Base-by-base conservation (phyloP, 1,140 invertebrate genomes). In the Heliconius congener region DNA sequence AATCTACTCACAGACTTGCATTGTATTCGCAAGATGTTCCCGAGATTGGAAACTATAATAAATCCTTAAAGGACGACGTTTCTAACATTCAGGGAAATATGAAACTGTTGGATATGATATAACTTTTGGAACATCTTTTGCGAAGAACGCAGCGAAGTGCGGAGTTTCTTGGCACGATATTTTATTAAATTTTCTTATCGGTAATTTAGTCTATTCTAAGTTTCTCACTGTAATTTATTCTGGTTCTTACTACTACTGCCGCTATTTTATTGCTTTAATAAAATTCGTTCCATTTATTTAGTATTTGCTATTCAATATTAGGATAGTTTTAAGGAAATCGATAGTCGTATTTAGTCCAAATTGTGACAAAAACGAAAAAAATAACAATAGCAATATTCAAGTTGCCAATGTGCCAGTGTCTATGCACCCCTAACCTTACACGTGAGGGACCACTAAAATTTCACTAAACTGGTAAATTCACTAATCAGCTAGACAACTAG, bases 391-490 rank as follows among this genome's bases (percentile, higher is more conserved):
- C 11, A 66, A 84, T 78, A 80, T 30, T 85, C 85, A 87, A 90
- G 90, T 91, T 93, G 91, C 82, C 90, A 90, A 90, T 91, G 89
- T 85, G 88, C 87, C 87, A 85, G 86, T 84, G 73, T 84, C 85
- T 85, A 88, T 85, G 86, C 88, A 86, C 82, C 81, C 82, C 85
- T 92, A 91, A 87, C 81, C 85, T 91, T 89, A 87, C 81, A 73
- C 72, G 88, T 88, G 91, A 87, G 90, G 91, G 90, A 92, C 88
- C 88, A 88, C 88, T 90, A 91, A 86, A 86, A 86, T 88, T 91
- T 88, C 82, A 83, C 90, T 91, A 92, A 90, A 91, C 86, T 85
- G 88, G 83, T 93, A 89, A 90, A 89, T 93, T 91, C 86, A 85
- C 91, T 92, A 92, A 81, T 88, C 85, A 88, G 86, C 89, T 88